Evolutionary conservation across 2,797 vertebrate genomes (phyloP).

Genomic region (Takifugu ocellatus): DNA sequence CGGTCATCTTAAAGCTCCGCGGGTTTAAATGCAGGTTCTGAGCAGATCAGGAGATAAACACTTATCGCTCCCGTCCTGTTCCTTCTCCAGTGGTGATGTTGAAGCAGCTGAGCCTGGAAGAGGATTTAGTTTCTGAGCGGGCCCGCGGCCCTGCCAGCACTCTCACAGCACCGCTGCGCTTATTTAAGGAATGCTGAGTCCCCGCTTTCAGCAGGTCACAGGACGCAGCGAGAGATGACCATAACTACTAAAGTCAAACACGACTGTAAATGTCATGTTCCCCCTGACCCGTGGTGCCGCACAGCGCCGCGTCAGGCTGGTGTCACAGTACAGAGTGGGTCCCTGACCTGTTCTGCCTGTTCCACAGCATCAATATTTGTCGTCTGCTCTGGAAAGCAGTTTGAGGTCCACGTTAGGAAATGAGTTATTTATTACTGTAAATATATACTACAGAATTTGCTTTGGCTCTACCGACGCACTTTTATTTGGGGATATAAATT

Average conservation of each 20-base stretch:
- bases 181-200: slow-evolving; percentile 78
- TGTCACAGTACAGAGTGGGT: slow-evolving; percentile 27
- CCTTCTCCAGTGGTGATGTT: slow-evolving; percentile 42
- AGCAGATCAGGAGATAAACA: background rate
- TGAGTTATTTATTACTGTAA: too few relatives aligned
- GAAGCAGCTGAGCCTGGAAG: slow-evolving; percentile 48
- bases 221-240: slow-evolving; percentile 52
- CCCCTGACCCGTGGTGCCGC: slow-evolving; percentile 33
- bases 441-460: too few relatives aligned
- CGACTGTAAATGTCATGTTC: slow-evolving; percentile 70
- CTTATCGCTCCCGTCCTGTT: slow-evolving; percentile 13
- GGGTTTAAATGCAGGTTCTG: slow-evolving; percentile 7
- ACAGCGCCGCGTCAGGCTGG: slow-evolving; percentile 42
- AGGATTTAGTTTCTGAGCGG: slow-evolving; percentile 47
- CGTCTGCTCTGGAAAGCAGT: slow-evolving; percentile 21
- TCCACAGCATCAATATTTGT: slow-evolving; percentile 7
- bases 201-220: slow-evolving; percentile 57
- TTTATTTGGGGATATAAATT: too few relatives aligned
- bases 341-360: slow-evolving; percentile 29
- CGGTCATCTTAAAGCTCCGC: background rate
- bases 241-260: slow-evolving; percentile 63
- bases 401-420: background rate
- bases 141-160: slow-evolving; percentile 40
- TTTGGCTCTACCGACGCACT: too few relatives aligned
- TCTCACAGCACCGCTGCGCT: slow-evolving; percentile 39